Conservation (phyloP, 1,140 invertebrate genomes). For the Sinella curviseta region DNA sequence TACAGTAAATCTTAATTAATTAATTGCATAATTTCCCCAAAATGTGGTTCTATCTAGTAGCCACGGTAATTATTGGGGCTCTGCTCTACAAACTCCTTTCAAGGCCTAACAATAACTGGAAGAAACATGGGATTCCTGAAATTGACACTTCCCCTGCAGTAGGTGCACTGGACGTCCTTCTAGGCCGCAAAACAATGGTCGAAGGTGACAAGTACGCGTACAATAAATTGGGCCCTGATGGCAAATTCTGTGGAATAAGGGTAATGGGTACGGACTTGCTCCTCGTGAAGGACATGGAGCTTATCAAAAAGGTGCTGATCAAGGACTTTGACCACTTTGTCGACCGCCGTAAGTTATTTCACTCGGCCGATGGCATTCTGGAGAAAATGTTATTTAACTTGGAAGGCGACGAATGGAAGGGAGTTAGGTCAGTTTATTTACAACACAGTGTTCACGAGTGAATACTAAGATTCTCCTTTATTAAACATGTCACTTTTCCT, state of each 20-base stretch:
- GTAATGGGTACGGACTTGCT: background rate
- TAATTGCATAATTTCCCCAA: too few relatives aligned
- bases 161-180: background rate
- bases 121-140: background rate
- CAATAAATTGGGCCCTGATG: background rate
- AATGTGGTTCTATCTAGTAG: too few relatives aligned
- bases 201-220: background rate
- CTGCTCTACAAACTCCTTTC: too few relatives aligned
- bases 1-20: too few relatives aligned
- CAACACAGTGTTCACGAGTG: too few relatives aligned
- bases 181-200: background rate
- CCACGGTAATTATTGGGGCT: too few relatives aligned
- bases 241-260: background rate
- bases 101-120: background rate
- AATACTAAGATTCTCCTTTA: too few relatives aligned
- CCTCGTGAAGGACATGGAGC: background rate
- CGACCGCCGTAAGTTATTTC: background rate
- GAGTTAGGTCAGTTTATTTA: too few relatives aligned
- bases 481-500: too few relatives aligned
- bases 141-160: background rate
- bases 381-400: background rate
- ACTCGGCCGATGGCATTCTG: background rate
- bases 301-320: background rate
- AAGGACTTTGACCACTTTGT: conserved; percentile 23
- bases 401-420: conserved; percentile 3